These are phyloP conservation scores for Oncorhynchus kisutch DNA, from an alignment of 2,113 vertebrate species.

Conservation along the genomic window DNA sequence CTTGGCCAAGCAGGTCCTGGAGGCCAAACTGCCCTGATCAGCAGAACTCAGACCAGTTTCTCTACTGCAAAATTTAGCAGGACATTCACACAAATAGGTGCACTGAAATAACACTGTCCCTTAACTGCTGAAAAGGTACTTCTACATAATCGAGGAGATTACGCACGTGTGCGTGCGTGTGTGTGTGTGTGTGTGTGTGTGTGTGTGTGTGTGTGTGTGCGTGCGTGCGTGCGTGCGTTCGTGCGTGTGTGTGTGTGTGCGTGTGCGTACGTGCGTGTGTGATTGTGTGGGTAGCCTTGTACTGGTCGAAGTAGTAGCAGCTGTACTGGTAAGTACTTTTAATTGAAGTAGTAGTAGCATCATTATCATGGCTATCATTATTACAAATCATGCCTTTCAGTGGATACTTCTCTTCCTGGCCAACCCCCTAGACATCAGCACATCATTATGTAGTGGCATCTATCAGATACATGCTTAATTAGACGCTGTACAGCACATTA, in stretches of 20 bases:
- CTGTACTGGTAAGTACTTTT: conserved; percentile 28
- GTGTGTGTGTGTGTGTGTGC: not conserved
- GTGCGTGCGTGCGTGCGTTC: not conserved
- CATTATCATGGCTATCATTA: conserved; percentile 68
- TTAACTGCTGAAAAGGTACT: conserved; percentile 30
- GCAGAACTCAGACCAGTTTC: conserved; percentile 54
- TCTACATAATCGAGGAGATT: conserved; percentile 12
- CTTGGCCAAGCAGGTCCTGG: conserved; percentile 62
- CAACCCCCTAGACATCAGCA: conserved; percentile 58
- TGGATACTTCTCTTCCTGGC: conserved; percentile 59
- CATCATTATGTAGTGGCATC: conserved; percentile 75
- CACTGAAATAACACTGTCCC: conserved; percentile 23
- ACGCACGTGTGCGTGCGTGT: too few relatives aligned
- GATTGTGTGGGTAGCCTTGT: not conserved
- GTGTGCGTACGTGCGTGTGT: not conserved
- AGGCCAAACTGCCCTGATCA: conserved; percentile 50
- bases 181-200: conserved; percentile 6
- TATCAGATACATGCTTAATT: conserved; percentile 79
- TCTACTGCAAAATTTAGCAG: conserved; percentile 61
- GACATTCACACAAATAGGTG: conserved; percentile 59
- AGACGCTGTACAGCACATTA: conserved; percentile 78
- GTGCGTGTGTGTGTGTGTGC: conserved; percentile 25
- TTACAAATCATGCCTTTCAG: conserved; percentile 61
- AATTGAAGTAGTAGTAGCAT: conserved; percentile 64
- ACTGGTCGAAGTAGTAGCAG: conserved; percentile 6